Evolutionary conservation across 2,113 vertebrate genomes (phyloP), one percentile per base, ranked within the genome.

Genomic region (Haemorhous mexicanus): DNA sequence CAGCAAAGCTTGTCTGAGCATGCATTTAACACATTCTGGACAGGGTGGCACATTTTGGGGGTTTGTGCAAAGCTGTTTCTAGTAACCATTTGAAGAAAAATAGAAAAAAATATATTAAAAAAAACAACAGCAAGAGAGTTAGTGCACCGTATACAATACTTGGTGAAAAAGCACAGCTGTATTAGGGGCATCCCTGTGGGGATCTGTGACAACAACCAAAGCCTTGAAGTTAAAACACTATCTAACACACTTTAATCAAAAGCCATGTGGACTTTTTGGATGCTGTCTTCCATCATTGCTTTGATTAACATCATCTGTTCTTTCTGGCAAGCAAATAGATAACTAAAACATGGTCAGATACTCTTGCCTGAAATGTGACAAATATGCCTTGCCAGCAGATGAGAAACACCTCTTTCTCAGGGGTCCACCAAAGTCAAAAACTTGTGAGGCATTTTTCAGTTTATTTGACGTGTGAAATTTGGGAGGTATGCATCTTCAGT

Each of bases 221-320:
- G 58, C 74, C 79, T 92, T 87, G 78, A 93, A 84, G 79, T 87
- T 78, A 87, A 84, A 93, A 90, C 86, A 43, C 39, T 68, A 72
- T 70, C 88, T 95, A 87, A 52, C 56, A 72, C 3, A 5, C 78
- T 96, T 92, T 95, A 84, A 95, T 91, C 68, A 94, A 91, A 95
- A 96, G 67, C 78, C 79, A 74, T 83, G 94, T 81, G 72, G 76
- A 85, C 77, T 70, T 88, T 94, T 89, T 86, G 68, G 75, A 92
- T 93, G 80, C 41, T 90, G 56, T 84, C 83, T 95, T 95, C 85
- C 44, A 63, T 91, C 91, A 92, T 9, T 84, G 79, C 81, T 85
- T 67, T 91, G 86, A 96, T 95, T 96, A 95, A 78, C 87, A 89
- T 95, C 84, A 89, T 96, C 89, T 96, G 90, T 94, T 95, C 50